Conservation (phyloP, 1,140 invertebrate genomes). For the Chymomyza costata region DNA sequence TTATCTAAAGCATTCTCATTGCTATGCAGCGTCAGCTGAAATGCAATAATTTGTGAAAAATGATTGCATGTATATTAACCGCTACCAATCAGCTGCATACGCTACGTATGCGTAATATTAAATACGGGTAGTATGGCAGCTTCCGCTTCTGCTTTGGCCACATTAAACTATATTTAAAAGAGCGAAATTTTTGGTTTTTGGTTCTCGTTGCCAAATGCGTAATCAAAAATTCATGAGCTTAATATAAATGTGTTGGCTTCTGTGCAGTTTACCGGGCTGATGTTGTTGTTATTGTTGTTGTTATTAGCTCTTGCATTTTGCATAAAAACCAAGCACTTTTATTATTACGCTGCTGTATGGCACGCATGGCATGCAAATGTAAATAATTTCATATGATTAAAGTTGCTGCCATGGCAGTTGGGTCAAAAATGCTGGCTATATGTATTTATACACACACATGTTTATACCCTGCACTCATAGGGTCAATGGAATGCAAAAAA, state of each 20-base stretch:
- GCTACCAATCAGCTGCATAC: constrained; percentile 55
- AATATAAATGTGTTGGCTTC: constrained; percentile 42
- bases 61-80: constrained; percentile 58
- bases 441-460: no score
- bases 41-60: neutral
- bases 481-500: no score
- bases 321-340: constrained; percentile 4
- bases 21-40: no score
- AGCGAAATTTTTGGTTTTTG: constrained; percentile 38
- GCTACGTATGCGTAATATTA: constrained; percentile 63
- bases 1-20: no score
- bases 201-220: constrained; percentile 58
- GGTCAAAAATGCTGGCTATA: no score
- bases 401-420: no score
- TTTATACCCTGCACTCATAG: no score
- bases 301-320: constrained; percentile 13
- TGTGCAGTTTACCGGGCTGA: no score
- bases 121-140: constrained; percentile 54
- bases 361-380: constrained; percentile 28
- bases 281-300: no score
- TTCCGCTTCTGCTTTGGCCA: constrained; percentile 35
- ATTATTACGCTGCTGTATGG: constrained; percentile 1
- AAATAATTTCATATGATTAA: constrained; percentile 51
- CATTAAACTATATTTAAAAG: constrained; percentile 23
- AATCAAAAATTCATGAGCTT: constrained; percentile 71